Base-by-base conservation (phyloP, 2,113 vertebrate genomes). In the Corynorhinus townsendii region DNA sequence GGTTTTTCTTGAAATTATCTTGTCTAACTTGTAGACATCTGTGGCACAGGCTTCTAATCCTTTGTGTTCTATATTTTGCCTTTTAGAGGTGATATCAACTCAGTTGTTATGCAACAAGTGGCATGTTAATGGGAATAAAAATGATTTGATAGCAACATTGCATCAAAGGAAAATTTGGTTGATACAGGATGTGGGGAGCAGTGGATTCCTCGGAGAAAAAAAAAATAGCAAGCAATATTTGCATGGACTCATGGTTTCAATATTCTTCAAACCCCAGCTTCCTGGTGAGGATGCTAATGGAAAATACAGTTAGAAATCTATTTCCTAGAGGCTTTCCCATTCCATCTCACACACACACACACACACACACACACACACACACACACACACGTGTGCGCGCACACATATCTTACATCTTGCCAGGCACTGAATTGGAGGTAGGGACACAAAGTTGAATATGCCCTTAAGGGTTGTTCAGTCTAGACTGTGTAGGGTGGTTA, bases 41-140 rank as follows among this genome's bases (percentile, higher is more conserved):
- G 28, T 81, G 91, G 30, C 30, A 62, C n/a, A 77, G 49, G 76
- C 8, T 85, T 80, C 28, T 86, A 62, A 75, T 76, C 43, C 71
- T 96, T 84, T 86, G n/a, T 81, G 64, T 30, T 71, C 75, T 83
- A 40, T 84, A 24, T 71, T 94, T 91, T 96, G 3, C 26, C 75
- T 89, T 71, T 93, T 84, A 91, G 62, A 91, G 22, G 71, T 76
- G 15, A 43, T 83, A 28, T 66, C 85, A 83, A 87, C 35, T 81
- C 20, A 89, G 4, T 69, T 90, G 52, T 82, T 77, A 84, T 52
- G 8, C 92, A 54, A 59, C 83, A 94, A 71, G 16, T 76, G 59
- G 4, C 30, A 62, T 85, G 30, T 38, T 90, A 89, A 79, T 59
- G 73, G 20, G 9, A 89, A 86, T 96, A 93, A 89, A 92, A 93